These are phyloP conservation scores for Malurus splendens DNA, from an alignment of 2,797 vertebrate genomes.

Conservation along the genomic window DNA sequence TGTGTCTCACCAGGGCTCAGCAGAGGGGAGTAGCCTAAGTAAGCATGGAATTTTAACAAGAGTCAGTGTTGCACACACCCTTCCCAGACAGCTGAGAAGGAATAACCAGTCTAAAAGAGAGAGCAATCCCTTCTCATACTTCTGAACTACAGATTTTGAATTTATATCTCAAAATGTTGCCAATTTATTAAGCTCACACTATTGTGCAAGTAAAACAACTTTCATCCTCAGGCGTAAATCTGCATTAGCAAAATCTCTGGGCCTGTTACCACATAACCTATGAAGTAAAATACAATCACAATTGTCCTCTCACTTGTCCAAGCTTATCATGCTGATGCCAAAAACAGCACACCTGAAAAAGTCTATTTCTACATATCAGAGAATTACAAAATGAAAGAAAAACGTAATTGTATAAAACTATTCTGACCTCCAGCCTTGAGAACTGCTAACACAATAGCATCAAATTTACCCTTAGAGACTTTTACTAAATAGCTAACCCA, in stretches of 20 bases:
- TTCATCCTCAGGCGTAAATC: background rate
- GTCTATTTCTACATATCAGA: background rate
- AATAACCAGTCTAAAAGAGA: background rate
- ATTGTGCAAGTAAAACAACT: background rate
- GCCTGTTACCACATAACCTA: background rate
- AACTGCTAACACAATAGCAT: background rate
- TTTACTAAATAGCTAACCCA: background rate
- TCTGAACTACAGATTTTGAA: background rate
- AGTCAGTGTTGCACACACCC: background rate
- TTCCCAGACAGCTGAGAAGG: background rate
- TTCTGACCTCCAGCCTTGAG: background rate
- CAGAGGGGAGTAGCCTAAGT: background rate
- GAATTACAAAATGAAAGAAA: constrained; percentile 43
- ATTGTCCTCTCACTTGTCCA: background rate
- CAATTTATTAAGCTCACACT: background rate
- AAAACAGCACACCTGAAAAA: background rate
- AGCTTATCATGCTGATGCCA: background rate
- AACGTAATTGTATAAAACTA: background rate
- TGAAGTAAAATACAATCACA: background rate
- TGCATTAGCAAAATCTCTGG: background rate
- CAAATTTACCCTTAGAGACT: background rate
- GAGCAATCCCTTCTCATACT: background rate
- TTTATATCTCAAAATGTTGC: background rate
- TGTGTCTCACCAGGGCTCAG: background rate
- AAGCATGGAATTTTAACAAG: background rate